Evolutionary conservation across 2,888 invertebrate genomes (phyloP).

Genomic region (Helobdella robusta): DNA sequence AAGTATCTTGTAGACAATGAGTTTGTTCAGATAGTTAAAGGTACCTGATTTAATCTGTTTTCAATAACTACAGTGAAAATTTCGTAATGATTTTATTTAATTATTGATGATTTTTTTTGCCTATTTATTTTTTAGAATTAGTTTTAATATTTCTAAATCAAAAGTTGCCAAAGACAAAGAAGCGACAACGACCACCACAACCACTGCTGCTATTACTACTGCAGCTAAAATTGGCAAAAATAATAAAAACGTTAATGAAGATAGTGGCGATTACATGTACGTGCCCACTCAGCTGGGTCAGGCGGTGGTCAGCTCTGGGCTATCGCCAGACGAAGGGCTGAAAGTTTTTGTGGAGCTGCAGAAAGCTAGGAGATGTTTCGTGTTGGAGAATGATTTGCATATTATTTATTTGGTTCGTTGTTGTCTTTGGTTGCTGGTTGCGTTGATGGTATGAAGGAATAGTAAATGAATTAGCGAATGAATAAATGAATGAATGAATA

Average conservation of each 20-base stretch:
- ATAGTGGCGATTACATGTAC: slow-evolving; percentile 22
- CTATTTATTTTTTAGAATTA: slow-evolving; percentile 1
- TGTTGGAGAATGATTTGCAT: slow-evolving; percentile 86
- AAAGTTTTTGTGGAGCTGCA: slow-evolving; percentile 77
- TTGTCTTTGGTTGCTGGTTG: background rate
- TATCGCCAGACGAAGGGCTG: slow-evolving; percentile 87
- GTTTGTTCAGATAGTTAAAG: slow-evolving; percentile 56
- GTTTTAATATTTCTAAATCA: background rate
- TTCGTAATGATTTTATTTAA: too few relatives aligned
- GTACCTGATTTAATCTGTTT: too few relatives aligned
- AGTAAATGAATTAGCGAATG: too few relatives aligned
- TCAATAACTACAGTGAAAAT: too few relatives aligned
- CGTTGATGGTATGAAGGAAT: background rate
- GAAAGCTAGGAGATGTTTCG: slow-evolving; percentile 77
- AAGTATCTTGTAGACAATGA: slow-evolving; percentile 69
- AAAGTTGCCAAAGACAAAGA: background rate
- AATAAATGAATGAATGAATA: background rate
- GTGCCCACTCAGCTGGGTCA: slow-evolving; percentile 71
- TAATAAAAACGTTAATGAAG: background rate
- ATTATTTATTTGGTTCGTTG: slow-evolving; percentile 72
- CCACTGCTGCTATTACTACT: too few relatives aligned
- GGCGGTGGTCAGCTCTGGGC: slow-evolving; percentile 81
- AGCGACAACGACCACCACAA: background rate
- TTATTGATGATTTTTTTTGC: slow-evolving; percentile 13
- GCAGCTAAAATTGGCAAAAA: slow-evolving; percentile 13